These are phyloP conservation scores for Parochlus steinenii DNA, from an alignment of 2,888 invertebrate genomes.

Conservation along the genomic window DNA sequence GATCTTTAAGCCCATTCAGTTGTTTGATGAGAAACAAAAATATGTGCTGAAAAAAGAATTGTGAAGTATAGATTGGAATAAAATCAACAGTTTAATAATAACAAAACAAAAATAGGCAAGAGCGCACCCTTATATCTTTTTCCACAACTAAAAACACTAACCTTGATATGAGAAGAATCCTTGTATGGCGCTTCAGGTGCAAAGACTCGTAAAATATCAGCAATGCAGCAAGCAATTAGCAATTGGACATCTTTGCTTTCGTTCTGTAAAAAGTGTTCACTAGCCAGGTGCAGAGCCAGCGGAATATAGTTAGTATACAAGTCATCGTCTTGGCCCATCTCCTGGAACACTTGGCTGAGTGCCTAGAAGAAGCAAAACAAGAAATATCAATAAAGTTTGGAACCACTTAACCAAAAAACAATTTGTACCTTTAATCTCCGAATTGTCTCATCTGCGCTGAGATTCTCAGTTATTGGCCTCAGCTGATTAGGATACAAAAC, in stretches of 20 bases:
- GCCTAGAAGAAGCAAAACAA: conserved; percentile 37
- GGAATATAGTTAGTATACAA: conserved; percentile 84
- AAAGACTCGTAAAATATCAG: conserved; percentile 89
- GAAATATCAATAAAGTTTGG: neutral
- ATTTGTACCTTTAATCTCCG: conserved; percentile 72
- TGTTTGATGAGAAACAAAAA: conserved; percentile 92
- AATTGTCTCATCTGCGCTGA: conserved; percentile 90
- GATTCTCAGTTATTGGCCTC: conserved; percentile 84
- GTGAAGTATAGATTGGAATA: conserved; percentile 1
- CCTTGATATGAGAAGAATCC: conserved; percentile 81
- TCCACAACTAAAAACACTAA: conserved; percentile 16
- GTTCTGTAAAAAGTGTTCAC: conserved; percentile 84
- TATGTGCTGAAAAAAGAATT: conserved; percentile 42
- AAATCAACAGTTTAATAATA: neutral
- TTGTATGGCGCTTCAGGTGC: conserved; percentile 97
- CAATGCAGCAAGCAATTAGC: conserved; percentile 91
- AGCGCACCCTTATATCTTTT: neutral
- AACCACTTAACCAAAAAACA: conserved; percentile 1
- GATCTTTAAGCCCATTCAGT: conserved; percentile 81
- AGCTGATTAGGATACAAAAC: conserved; percentile 90
- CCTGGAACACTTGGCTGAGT: conserved; percentile 84
- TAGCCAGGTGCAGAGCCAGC: conserved; percentile 78
- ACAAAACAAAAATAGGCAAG: neutral
- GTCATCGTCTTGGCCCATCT: conserved; percentile 92
- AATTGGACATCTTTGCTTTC: conserved; percentile 83